phyloP scores from a whole-genome alignment of 2,113 vertebrate species.

The Ptilonorhynchus violaceus region DNA sequence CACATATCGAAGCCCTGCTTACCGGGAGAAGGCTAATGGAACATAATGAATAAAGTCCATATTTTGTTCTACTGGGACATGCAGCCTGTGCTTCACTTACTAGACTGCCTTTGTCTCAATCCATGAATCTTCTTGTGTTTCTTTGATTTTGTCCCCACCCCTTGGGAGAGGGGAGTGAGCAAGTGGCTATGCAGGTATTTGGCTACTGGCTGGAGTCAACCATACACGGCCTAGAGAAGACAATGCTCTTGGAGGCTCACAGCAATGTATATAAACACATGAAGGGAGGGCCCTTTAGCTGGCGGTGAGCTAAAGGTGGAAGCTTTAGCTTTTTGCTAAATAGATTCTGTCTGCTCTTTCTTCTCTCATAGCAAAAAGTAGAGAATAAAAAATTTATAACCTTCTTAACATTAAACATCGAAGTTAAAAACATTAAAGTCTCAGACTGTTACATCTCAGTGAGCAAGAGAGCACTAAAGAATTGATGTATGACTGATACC shows the following conservation, averaged over 20 bases:
- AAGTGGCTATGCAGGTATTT: neutral
- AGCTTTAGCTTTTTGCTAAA: no score
- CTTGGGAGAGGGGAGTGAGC: neutral
- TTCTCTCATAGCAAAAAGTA: neutral
- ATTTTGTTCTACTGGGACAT: rapidly evolving
- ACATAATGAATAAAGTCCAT: neutral
- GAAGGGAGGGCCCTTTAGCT: neutral
- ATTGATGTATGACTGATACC: rapidly evolving
- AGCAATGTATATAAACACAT: neutral
- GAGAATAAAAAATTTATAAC: neutral
- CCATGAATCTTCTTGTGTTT: neutral
- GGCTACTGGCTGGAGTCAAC: neutral
- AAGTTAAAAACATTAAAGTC: neutral
- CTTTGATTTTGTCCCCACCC: neutral
- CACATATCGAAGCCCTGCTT: neutral
- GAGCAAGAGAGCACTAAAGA: neutral
- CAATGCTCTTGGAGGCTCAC: neutral
- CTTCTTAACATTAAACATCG: neutral
- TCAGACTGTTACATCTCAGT: neutral
- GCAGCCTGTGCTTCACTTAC: neutral
- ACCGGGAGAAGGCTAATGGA: neutral
- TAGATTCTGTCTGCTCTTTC: no score
- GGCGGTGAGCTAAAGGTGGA: no score
- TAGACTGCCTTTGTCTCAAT: neutral
- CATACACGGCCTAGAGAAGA: neutral